Evolutionary conservation across 2,113 vertebrate species (phyloP).

Genomic region (Oryzias curvinotus): DNA sequence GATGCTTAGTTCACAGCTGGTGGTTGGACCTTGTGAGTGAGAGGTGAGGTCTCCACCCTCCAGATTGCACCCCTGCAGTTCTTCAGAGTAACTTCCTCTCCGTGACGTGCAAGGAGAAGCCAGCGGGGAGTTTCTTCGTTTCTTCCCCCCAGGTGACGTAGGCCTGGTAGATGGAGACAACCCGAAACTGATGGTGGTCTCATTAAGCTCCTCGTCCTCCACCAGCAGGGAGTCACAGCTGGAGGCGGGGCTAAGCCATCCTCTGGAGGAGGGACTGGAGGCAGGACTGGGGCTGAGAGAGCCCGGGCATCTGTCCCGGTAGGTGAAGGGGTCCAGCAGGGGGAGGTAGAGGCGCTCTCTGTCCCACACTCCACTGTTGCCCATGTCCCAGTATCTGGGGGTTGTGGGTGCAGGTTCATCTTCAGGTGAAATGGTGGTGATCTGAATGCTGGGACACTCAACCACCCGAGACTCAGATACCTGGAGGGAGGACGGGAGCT

Average conservation of each 20-base stretch:
- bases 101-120: slow-evolving; percentile 83
- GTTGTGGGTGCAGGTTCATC: slow-evolving; percentile 66
- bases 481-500: slow-evolving; percentile 29
- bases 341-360: slow-evolving; percentile 84
- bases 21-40: slow-evolving; percentile 61
- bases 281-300: slow-evolving; percentile 89
- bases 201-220: slow-evolving; percentile 88
- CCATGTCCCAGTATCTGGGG: slow-evolving; percentile 76
- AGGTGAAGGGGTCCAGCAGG: slow-evolving; percentile 84
- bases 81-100: slow-evolving; percentile 86
- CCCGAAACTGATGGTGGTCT: slow-evolving; percentile 81
- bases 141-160: slow-evolving; percentile 87
- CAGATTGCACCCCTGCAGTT: slow-evolving; percentile 67
- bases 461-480: slow-evolving; percentile 82
- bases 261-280: slow-evolving; percentile 88
- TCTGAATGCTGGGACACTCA: slow-evolving; percentile 93
- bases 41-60: slow-evolving; percentile 59
- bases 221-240: slow-evolving; percentile 87
- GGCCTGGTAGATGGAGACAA: slow-evolving; percentile 83
- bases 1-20: slow-evolving; percentile 80
- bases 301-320: slow-evolving; percentile 81
- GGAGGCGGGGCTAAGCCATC: slow-evolving; percentile 87
- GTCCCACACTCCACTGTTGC: slow-evolving; percentile 79
- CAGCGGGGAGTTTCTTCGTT: slow-evolving; percentile 81
- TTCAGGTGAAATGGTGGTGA: slow-evolving; percentile 89